Evolutionary conservation across 2,888 invertebrate genomes (phyloP), one percentile per base, ranked within the genome.

Genomic region (Argyresthia goedartella): DNA sequence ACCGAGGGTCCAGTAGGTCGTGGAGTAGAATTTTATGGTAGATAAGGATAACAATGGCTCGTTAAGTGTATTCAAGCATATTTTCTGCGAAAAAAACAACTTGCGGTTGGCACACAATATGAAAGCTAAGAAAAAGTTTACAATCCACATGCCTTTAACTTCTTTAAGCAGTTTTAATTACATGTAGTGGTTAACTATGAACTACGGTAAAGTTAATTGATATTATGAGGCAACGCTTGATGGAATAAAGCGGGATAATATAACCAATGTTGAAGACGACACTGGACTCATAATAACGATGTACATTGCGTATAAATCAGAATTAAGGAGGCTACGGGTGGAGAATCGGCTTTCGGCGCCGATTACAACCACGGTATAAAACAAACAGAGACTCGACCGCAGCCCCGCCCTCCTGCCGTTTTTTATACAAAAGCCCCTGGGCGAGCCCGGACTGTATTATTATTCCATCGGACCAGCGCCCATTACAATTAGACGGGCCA

Each of bases 241-340:
- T 25, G 25, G 25, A 61, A 55, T 53, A 52, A 57, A 62, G 75
- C 73, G 76, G 75, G 71, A 71, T 71, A 64, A 61, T 25, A 25
- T 25, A 25, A 61, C 58, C 66, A 69, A 62, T 66, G 62, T 64
- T 70, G 63, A 68, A 71, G 69, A 74, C 70, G 65, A 71, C 68
- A 73, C 71, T 73, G 71, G 35, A 69, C 71, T 74, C 62, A 73
- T 79, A 78, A 76, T 78, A 77, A 82, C 73, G 73, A 69, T 76
- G 71, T 71, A 73, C 71, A 71, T 73, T 69, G 63, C 70, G 73
- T 73, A 84, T 82, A 84, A 85, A 84, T 85, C 77, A 81, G 73
- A 79, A 80, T 81, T 81, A 82, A 76, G 73, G 68, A 76, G 67
- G 67, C 65, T 73, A 73, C 75, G 71, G 67, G 67, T 67, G 64